Conservation (phyloP, 1,140 invertebrate genomes). For the Cheumatopsyche charites region DNA sequence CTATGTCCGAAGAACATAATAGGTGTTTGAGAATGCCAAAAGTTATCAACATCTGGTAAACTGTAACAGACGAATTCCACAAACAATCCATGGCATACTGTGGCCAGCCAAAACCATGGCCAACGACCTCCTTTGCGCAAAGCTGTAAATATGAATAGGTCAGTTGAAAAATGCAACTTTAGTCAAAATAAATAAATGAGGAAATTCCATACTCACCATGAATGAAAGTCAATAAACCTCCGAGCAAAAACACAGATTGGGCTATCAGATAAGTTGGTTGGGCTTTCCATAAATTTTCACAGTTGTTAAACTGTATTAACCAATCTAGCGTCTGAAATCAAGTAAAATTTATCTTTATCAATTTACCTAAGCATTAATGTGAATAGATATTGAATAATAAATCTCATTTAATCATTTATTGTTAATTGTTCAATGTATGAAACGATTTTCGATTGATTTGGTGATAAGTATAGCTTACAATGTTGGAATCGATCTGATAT, state of each 20-base stretch:
- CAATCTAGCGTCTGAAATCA: conserved; percentile 62
- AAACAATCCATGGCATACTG: conserved; percentile 69
- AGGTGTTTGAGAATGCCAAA: conserved; percentile 79
- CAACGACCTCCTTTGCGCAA: conserved; percentile 70
- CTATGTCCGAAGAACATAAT: conserved; percentile 72
- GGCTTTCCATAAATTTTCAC: conserved; percentile 61
- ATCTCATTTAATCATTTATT: no score
- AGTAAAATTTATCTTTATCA: conserved; percentile 19
- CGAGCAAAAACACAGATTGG: conserved; percentile 61
- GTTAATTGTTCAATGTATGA: no score
- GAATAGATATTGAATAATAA: no score
- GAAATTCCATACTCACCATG: conserved; percentile 66
- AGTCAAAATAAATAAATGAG: conserved; percentile 31
- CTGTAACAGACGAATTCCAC: conserved; percentile 68
- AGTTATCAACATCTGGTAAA: conserved; percentile 73
- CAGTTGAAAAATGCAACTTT: no score
- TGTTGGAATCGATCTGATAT: no score
- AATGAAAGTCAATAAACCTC: conserved; percentile 63
- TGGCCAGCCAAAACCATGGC: conserved; percentile 73
- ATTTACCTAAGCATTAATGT: not conserved
- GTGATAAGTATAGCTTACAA: no score
- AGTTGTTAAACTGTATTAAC: conserved; percentile 60
- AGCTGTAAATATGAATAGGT: conserved; percentile 58
- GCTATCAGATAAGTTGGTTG: conserved; percentile 68
- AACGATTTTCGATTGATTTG: no score